Percentiles rank a stretch among this genome's conserved stretches.
Evolutionary conservation across 2,113 vertebrate species (phyloP).

Genomic region (Nothobranchius furzeri): DNA sequence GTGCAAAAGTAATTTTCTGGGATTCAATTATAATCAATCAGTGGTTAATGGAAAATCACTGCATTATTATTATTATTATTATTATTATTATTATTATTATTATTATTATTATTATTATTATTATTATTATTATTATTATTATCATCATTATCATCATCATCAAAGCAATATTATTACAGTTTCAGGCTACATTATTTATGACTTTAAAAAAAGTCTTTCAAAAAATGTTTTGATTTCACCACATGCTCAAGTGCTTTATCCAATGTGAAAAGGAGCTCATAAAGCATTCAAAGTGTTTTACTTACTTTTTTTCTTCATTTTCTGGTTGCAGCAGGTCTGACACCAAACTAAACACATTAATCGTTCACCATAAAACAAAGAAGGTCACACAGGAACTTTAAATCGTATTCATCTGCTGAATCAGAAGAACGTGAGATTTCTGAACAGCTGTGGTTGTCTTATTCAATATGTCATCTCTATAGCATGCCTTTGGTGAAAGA

Average conservation of each 20-base stretch:
- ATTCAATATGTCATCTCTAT: background rate
- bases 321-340: constrained; percentile 45
- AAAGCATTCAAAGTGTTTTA: constrained; percentile 63
- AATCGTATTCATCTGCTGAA: constrained; percentile 27
- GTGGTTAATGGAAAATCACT: too few species aligned
- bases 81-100: too few species aligned
- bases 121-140: too few species aligned
- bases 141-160: background rate
- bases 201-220: constrained; percentile 42
- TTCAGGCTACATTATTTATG: constrained; percentile 46
- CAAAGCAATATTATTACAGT: constrained; percentile 40
- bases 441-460: background rate
- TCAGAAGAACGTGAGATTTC: constrained; percentile 22
- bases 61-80: too few species aligned
- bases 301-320: too few species aligned
- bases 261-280: constrained; percentile 46
- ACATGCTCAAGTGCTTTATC: constrained; percentile 38
- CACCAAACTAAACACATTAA: constrained; percentile 56
- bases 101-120: too few species aligned
- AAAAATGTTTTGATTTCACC: constrained; percentile 59
- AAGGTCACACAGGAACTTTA: constrained; percentile 20
- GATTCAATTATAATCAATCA: too few species aligned
- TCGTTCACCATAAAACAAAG: constrained; percentile 36
- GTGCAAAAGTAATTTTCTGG: too few species aligned
- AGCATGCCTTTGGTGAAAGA: background rate